phyloP scores from a whole-genome alignment of 2,113 vertebrate species.

The Symphodus melops region DNA sequence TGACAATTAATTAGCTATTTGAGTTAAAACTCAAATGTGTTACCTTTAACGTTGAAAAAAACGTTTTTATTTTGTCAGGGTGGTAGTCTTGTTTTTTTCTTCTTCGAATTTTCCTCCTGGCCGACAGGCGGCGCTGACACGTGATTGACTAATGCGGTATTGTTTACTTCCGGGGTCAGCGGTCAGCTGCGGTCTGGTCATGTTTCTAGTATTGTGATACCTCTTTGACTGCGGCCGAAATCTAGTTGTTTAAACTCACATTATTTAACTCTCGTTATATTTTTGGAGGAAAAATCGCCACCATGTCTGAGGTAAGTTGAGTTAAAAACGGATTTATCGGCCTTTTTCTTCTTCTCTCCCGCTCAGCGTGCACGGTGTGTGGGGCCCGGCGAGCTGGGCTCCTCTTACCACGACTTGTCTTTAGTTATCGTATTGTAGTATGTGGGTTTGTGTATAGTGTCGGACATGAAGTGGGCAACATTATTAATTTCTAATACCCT shows the following conservation, averaged over 20 bases:
- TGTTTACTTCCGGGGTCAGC: conserved; percentile 61
- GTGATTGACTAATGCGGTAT: rapidly evolving
- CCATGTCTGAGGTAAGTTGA: conserved; percentile 73
- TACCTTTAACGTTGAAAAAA: too few species aligned
- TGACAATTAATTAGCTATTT: neutral
- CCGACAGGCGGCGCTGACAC: conserved; percentile 31
- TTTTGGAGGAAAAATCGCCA: neutral
- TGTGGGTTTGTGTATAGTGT: neutral
- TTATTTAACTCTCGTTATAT: neutral
- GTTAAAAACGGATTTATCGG: neutral
- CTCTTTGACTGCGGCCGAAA: neutral
- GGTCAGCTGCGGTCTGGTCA: neutral
- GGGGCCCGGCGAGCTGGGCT: conserved; percentile 55
- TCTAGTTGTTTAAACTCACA: neutral
- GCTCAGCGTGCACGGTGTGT: neutral
- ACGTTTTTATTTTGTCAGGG: too few species aligned
- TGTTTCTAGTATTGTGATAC: conserved; percentile 10
- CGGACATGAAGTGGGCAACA: neutral
- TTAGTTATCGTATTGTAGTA: neutral
- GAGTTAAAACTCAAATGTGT: too few species aligned
- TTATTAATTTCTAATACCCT: neutral
- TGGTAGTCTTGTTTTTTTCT: too few species aligned
- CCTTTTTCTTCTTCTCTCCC: neutral
- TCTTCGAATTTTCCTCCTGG: neutral
- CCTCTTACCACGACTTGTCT: neutral